Evolutionary conservation across 1,140 invertebrate species (phyloP).

Genomic region (Polypedilum vanderplanki): DNA sequence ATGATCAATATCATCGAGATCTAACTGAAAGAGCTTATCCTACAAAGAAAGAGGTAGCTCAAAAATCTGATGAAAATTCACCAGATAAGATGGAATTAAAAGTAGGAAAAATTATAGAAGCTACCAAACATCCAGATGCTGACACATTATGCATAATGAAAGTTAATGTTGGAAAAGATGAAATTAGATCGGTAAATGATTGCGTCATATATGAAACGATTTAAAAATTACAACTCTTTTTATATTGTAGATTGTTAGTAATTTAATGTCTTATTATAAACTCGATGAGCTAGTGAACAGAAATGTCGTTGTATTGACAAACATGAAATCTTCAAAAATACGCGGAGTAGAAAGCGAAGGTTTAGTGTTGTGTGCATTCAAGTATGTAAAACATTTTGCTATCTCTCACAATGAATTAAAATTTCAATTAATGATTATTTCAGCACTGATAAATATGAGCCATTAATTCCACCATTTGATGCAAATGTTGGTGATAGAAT

Average conservation of each 20-base stretch:
- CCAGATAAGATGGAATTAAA: conserved; percentile 78
- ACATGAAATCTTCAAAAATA: conserved; percentile 90
- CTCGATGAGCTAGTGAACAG: conserved; percentile 80
- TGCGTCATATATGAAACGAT: not conserved
- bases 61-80: conserved; percentile 53
- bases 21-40: conserved; percentile 75
- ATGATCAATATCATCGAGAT: conserved; percentile 45
- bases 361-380: conserved; percentile 87
- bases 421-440: conserved; percentile 31
- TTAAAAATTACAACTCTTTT: not conserved
- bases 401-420: not conserved
- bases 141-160: conserved; percentile 91
- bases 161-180: conserved; percentile 70
- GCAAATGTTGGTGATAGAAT: conserved; percentile 74
- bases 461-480: conserved; percentile 65
- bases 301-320: conserved; percentile 84
- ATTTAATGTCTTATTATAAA: conserved; percentile 83
- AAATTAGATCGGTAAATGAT: conserved; percentile 51
- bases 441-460: conserved; percentile 75
- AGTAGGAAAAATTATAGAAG: conserved; percentile 85
- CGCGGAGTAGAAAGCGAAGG: conserved; percentile 80
- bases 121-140: conserved; percentile 90
- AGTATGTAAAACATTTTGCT: conserved; percentile 48
- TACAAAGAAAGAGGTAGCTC: conserved; percentile 48
- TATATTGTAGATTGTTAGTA: conserved; percentile 62